Conservation (phyloP, 2,797 vertebrate species). For the Muscicapa comitata region DNA sequence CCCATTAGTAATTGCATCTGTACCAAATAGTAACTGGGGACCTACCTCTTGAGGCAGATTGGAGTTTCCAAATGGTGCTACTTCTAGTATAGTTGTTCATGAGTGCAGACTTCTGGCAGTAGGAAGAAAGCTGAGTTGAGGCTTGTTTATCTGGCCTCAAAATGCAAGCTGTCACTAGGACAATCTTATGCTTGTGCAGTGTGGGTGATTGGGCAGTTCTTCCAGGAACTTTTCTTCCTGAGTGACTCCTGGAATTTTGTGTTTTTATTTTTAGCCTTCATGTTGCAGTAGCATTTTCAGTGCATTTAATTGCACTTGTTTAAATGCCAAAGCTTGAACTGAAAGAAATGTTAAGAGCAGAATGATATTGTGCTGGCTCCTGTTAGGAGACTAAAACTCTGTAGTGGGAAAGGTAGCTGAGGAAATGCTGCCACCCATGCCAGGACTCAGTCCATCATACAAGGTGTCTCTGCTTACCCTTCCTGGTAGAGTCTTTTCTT, state of each 20-base stretch:
- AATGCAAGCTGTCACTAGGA: background rate
- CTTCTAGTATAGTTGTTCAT: background rate
- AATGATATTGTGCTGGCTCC: background rate
- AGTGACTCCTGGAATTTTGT: background rate
- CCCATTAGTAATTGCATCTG: background rate
- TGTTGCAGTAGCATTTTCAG: background rate
- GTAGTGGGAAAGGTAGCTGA: background rate
- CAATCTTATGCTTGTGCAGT: background rate
- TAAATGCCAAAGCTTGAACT: background rate
- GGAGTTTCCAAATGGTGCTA: background rate
- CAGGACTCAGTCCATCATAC: background rate
- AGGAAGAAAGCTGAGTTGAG: background rate
- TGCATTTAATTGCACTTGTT: background rate
- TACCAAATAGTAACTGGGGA: background rate
- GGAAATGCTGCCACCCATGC: background rate
- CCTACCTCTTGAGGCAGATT: background rate
- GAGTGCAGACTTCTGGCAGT: background rate
- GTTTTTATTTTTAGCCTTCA: slow-evolving; percentile 3
- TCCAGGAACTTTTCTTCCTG: background rate
- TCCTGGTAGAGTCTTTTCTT: background rate
- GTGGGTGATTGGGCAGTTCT: background rate
- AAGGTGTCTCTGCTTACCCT: background rate
- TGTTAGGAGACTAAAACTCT: background rate
- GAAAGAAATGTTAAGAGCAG: background rate
- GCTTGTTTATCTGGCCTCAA: background rate